Base-by-base conservation (phyloP, 2,888 invertebrate genomes). In the Ferrisia virgata region DNA sequence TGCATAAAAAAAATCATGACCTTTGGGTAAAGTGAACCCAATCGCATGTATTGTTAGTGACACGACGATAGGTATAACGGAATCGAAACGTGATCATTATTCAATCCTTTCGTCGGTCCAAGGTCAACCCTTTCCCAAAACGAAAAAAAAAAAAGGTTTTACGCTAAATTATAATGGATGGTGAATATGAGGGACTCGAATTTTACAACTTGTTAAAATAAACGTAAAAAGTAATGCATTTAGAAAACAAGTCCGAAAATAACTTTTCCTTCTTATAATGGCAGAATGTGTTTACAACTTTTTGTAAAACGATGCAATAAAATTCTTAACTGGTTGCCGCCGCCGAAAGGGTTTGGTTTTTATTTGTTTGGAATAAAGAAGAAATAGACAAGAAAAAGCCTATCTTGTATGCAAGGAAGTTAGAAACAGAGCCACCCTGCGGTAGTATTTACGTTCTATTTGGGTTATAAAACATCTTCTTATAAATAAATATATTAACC, bases 391-490 rank as follows among this genome's bases (percentile, higher is more conserved):
- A 58, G 11, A 39, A 39, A 78, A 39, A 39, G 22, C 8, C 22
- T 18, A 39, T n/a, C n/a, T 2, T 13, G 78, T 33, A 39, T 78
- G 78, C 78, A 39, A 78, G 78, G 78, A 78, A 78, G 78, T 36
- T n/a, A 22, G 18, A 78, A 39, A 36, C 39, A 78, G 39, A 36
- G 39, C 78, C 78, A 78, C 78, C 78, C 78, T 36, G 78, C 18
- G 78, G 39, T n/a, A 76, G 22, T 78, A 78, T 78, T 78, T 78
- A 78, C 78, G 22, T 78, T 78, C 33, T 33, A 78, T 78, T 78
- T 78, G 39, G 78, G 78, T 78, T 39, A 78, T 78, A 78, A 78
- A 78, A 78, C 78, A 39, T 33, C 78, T 78, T 33, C 78, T 78
- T 78, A 39, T 78, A 39, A 78, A 78, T 78, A 78, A 78, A 78